Base-by-base conservation (phyloP, 2,797 vertebrate genomes). In the Sebastiscus albofasciatus region DNA sequence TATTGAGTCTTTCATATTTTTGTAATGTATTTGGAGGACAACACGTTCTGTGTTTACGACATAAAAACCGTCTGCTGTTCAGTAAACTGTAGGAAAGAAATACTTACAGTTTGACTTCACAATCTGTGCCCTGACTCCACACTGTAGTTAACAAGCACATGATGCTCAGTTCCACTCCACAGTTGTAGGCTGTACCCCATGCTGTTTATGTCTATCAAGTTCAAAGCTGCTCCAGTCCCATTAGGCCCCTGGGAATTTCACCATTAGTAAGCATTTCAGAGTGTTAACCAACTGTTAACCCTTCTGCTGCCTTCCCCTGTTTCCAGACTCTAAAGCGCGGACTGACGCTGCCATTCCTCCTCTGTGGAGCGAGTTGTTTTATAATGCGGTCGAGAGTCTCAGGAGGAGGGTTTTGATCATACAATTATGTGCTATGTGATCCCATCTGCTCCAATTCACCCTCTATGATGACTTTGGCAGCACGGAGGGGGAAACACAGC, bases 181-280 rank as follows among this genome's bases (percentile, higher is more conserved):
- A 74, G 68, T 65, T 78, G 78, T 75, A 49, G 82, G 79, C 75
- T 79, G 71, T 36, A 55, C 89, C 80, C 75, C 86, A 61, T 12
- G 8, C 87, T 91, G 87, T 90, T 89, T 84, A 83, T 80, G 77
- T 90, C 86, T 87, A 55, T 82, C 75, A 70, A 74, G 90, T 90
- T 93, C 79, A 89, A 89, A 93, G 88, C 82, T 77, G 83, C 76
- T 80, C 60, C 71, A 46, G 54, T 86, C 82, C 72, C 67, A 67
- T 36, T 64, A 77, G 80, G 52, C 83, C 84, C 67, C 59, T 64
- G 90, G 71, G 90, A 90, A 79, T 88, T 87, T 87, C 80, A 77
- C 82, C 76, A 81, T 74, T 76, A 86, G 79, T 87, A 60, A 90
- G 79, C 86, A 76, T 87, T 90, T 89, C 74, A 58, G 26, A 68